Evolutionary conservation across 1,140 invertebrate species (phyloP).

Genomic region (Tetramorium alpestre): DNA sequence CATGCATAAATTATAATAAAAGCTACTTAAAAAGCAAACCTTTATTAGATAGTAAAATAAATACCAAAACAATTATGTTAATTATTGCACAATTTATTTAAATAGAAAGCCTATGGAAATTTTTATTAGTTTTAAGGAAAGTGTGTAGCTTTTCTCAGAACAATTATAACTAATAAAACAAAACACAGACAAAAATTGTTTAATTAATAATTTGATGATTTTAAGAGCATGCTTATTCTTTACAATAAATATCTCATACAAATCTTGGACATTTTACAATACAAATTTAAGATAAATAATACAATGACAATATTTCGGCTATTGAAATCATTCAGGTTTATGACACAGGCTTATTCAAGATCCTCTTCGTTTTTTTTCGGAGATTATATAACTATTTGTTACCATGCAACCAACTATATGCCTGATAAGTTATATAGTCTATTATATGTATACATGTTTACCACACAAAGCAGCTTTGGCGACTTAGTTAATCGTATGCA

Average conservation of each 20-base stretch:
- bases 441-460: neutral
- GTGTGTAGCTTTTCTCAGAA: neutral
- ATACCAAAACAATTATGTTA: neutral
- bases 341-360: neutral
- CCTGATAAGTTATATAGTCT: neutral
- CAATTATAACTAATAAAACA: neutral
- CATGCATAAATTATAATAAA: no score
- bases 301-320: neutral
- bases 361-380: neutral
- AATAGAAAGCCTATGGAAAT: neutral
- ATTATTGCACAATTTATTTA: neutral
- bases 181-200: neutral
- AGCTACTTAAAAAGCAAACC: neutral
- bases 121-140: neutral
- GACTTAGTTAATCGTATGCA: neutral
- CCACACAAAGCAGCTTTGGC: neutral
- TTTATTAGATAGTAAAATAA: neutral
- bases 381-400: neutral
- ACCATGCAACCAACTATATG: neutral
- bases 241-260: neutral
- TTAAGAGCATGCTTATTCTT: neutral
- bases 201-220: neutral
- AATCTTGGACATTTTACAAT: neutral
- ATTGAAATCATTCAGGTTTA: neutral
- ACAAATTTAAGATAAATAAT: neutral